A percentile compares a stretch with the other conserved stretches of the same genome.
phyloP scores from a whole-genome alignment of 2,113 vertebrate species.

The Myotis davidii region DNA sequence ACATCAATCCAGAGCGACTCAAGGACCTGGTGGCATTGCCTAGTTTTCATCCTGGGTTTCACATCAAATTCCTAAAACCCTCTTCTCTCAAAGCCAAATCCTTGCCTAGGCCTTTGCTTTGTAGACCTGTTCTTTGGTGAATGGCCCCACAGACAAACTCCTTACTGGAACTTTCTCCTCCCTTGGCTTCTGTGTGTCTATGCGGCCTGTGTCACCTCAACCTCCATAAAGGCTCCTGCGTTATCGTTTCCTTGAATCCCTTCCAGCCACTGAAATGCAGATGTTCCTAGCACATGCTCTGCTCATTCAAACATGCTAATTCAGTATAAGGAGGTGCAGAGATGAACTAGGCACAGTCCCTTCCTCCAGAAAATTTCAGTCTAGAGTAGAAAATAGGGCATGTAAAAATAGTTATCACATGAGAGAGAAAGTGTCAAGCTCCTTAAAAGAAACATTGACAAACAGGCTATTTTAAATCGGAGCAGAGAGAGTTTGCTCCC shows the following conservation, averaged over 20 bases:
- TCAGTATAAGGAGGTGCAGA: not conserved
- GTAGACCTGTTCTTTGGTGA: not conserved
- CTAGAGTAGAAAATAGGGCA: slow-evolving; percentile 10
- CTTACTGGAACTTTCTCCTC: not conserved
- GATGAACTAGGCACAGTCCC: too few species aligned
- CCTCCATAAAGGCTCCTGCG: not conserved
- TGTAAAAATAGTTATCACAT: slow-evolving; percentile 53
- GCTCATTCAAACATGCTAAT: too few species aligned
- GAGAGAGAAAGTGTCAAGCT: slow-evolving; percentile 20
- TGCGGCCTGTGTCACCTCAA: not conserved
- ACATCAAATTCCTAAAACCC: not conserved
- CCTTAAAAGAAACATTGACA: slow-evolving; percentile 27
- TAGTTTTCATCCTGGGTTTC: not conserved
- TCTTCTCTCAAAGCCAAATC: not conserved
- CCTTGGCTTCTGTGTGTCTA: not conserved
- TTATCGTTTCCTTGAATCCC: not conserved
- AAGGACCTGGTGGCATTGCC: not conserved
- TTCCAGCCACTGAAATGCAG: not conserved
- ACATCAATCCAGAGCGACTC: not conserved
- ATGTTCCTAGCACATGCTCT: not conserved
- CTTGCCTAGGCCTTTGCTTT: not conserved
- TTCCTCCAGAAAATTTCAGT: slow-evolving; percentile 34
- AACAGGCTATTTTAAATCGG: not conserved
- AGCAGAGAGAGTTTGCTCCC: slow-evolving; percentile 24
- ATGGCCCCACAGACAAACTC: not conserved